phyloP scores from a whole-genome alignment of 1,140 invertebrate species.

The Streblospio benedicti region DNA sequence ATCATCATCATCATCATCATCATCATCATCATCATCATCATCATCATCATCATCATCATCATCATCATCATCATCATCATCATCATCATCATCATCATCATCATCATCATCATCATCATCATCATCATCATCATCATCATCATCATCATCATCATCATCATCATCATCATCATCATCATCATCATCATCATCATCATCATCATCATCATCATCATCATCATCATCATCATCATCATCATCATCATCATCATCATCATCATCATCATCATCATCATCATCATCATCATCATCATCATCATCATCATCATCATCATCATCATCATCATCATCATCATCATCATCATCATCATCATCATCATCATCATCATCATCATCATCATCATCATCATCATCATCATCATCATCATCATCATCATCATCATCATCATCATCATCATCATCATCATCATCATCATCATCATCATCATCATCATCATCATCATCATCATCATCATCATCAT shows the following conservation, averaged over 20 bases:
- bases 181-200: slow-evolving; percentile 1
- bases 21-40: slow-evolving; percentile 10
- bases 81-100: slow-evolving; percentile 1
- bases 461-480: slow-evolving; percentile 1
- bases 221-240: slow-evolving; percentile 1
- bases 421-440: slow-evolving; percentile 1
- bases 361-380: slow-evolving; percentile 1
- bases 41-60: background rate
- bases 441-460: slow-evolving; percentile 1
- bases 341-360: slow-evolving; percentile 1
- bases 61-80: background rate
- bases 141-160: slow-evolving; percentile 1
- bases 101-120: background rate
- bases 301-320: slow-evolving; percentile 1
- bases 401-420: slow-evolving; percentile 1
- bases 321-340: slow-evolving; percentile 1
- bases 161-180: slow-evolving; percentile 1
- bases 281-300: slow-evolving; percentile 1
- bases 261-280: slow-evolving; percentile 1
- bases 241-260: slow-evolving; percentile 1
- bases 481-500: slow-evolving; percentile 1
- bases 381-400: slow-evolving; percentile 1
- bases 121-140: slow-evolving; percentile 1
- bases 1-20: slow-evolving; percentile 7
- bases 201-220: slow-evolving; percentile 1